Conservation (phyloP, 2,888 invertebrate genomes). For the Thymelicus acteon region DNA sequence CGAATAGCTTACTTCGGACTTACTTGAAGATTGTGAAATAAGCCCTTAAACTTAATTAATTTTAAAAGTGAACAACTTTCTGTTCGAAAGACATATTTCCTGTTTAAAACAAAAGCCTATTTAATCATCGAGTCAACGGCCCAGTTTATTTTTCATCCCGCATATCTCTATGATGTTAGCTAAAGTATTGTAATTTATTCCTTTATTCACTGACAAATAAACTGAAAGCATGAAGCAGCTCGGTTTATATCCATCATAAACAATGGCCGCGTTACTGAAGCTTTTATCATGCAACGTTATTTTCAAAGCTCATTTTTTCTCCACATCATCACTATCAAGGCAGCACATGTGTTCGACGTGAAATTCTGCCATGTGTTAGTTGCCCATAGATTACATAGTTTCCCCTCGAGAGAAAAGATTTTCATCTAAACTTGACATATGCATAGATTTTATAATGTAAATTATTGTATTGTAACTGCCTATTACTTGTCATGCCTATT, state of each 20-base stretch:
- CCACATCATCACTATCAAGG: slow-evolving; percentile 21
- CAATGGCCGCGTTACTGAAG: slow-evolving; percentile 32
- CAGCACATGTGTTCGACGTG: slow-evolving; percentile 28
- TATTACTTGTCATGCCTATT: too few species aligned
- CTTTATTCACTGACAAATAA: slow-evolving; percentile 30
- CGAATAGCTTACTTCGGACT: too few species aligned
- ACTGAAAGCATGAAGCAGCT: slow-evolving; percentile 28
- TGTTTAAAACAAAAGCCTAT: background rate
- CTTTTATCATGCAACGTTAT: slow-evolving; percentile 37
- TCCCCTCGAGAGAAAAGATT: slow-evolving; percentile 7
- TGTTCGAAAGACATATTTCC: background rate
- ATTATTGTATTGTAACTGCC: too few species aligned
- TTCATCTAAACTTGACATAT: background rate
- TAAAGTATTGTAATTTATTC: slow-evolving; percentile 33
- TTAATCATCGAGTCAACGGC: background rate
- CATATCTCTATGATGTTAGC: slow-evolving; percentile 4
- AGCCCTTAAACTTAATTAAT: background rate
- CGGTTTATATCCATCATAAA: slow-evolving; percentile 36
- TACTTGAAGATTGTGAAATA: too few species aligned
- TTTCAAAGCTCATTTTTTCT: slow-evolving; percentile 34
- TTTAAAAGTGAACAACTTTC: background rate
- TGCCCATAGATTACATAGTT: too few species aligned
- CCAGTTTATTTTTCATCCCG: background rate
- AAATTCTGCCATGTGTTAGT: slow-evolving; percentile 20
- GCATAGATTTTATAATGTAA: too few species aligned